Base-by-base conservation (phyloP, 2,797 vertebrate genomes). In the Muraenolepis orangiensis region DNA sequence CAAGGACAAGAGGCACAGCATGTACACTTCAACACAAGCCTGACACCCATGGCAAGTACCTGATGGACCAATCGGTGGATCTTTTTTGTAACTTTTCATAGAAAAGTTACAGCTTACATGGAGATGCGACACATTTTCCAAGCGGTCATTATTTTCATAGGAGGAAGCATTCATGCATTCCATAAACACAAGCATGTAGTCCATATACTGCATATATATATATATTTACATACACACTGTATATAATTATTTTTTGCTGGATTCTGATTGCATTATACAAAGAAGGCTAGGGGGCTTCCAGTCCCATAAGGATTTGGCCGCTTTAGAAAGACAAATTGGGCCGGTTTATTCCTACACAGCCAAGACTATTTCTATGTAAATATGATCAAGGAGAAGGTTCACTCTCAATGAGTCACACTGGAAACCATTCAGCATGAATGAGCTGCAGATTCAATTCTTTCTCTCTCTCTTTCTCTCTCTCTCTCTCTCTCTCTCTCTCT, bases 311-410 rank as follows among this genome's bases (percentile, higher is more conserved):
- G 66, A 23, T 64, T 64, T 64, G 12, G 57, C n/a, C 23, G 57
- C 57, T 64, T 64, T 26, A 23, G n/a, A 64, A 64, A 64, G 57
- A 64, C 57, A 64, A 64, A 64, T 26, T n/a, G 23, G n/a, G 57
- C 8, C 57, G 57, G 57, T 26, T 64, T 64, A 64, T 26, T 23
- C 57, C 57, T 23, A 46, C 40, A 46, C 16, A 64, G 57, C 57
- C 57, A 26, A 64, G 57, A 64, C 57, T 64, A 64, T 64, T 64
- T 64, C 26, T 64, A 64, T 64, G 57, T 64, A 64, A 64, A 64
- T 64, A 64, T 23, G 23, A 64, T 64, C 57, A 64, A 64, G 23
- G 57, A 26, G 26, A 64, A 64, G 1, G 11, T 26, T 26, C 57
- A 23, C n/a, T 64, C n/a, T 64, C 26, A 64, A 64, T 64, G 57